phyloP scores from a whole-genome alignment of 2,888 invertebrate species.

The Acanthosepion esculentum region DNA sequence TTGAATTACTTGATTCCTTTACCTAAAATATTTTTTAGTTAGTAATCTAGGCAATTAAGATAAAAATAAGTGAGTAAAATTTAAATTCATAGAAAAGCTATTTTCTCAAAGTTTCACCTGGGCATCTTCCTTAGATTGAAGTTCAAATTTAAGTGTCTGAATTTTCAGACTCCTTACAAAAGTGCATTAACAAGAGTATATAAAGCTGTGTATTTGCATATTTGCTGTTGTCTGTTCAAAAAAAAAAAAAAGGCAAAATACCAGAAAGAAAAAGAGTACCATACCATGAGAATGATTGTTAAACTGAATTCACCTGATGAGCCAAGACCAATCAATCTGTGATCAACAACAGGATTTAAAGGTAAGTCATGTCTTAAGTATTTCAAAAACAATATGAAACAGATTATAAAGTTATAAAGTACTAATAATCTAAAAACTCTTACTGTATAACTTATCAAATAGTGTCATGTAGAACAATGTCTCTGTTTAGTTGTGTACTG shows the following conservation, averaged over 20 bases:
- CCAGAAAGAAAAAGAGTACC: not conserved
- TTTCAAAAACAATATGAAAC: not conserved
- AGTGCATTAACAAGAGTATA: not conserved
- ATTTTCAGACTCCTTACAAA: not conserved
- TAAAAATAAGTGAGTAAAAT: too few species aligned
- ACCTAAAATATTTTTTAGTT: too few species aligned
- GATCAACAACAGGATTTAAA: not conserved
- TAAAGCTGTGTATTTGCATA: not conserved
- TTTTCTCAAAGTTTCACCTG: not conserved
- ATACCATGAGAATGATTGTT: not conserved
- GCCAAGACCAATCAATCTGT: not conserved
- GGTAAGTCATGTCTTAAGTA: not conserved
- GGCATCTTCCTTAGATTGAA: not conserved
- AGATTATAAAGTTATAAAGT: not conserved
- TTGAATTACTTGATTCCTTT: too few species aligned
- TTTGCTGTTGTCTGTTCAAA: not conserved
- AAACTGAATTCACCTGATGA: not conserved
- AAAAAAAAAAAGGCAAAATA: not conserved
- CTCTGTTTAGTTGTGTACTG: not conserved
- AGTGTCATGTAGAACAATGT: not conserved
- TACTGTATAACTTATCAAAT: not conserved
- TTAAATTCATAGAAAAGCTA: not conserved
- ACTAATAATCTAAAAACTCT: not conserved
- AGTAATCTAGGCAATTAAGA: too few species aligned
- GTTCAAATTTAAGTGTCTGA: not conserved